Evolutionary conservation across 2,113 vertebrate species (phyloP), one percentile per base, ranked within the genome.

Genomic region (Cinclus cinclus): DNA sequence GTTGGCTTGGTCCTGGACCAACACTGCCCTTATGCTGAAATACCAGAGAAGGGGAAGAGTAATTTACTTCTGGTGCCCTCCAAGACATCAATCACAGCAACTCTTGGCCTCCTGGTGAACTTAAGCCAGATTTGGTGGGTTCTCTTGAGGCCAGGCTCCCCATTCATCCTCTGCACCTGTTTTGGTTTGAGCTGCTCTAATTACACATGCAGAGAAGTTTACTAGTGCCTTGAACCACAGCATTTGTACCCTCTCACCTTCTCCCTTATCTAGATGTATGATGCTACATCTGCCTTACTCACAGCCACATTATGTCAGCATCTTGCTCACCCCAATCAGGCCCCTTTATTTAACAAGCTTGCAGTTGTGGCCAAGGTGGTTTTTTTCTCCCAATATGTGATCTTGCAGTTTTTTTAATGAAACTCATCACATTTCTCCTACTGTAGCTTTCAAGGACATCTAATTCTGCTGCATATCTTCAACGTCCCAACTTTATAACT

Each of bases 151-250:
- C 33, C 85, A 94, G 67, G 70, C 77, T 94, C 58, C 49, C 77
- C 95, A 95, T 96, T 95, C 95, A 95, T 44, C 21, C 77, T 46
- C 81, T 70, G 79, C 92, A 92, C 92, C 94, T 94, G 79, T 28
- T 69, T 67, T 55, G 56, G 31, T 64, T 14, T 44, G 7, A 88
- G 33, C 47, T 89, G 52, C 60, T 75, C 64, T 10, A 13, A 49
- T 30, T 33, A 35, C 31, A 62, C 21, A 37, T 1, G 22, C 24
- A 87, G 77, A 58, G 60, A 52, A 64, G 39, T 39, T 78, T 22
- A 41, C 37, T 24, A n/a, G 30, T 27, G 83, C 59, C 59, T 55
- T 18, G 30, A 39, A 56, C 17, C 68, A 55, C 0, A 59, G 49
- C 69, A 58, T 24, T 77, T 19, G 23, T 21, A 55, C 11, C 5